These are phyloP conservation scores for Macaria notata DNA, from an alignment of 2,888 invertebrate genomes.

Conservation along the genomic window DNA sequence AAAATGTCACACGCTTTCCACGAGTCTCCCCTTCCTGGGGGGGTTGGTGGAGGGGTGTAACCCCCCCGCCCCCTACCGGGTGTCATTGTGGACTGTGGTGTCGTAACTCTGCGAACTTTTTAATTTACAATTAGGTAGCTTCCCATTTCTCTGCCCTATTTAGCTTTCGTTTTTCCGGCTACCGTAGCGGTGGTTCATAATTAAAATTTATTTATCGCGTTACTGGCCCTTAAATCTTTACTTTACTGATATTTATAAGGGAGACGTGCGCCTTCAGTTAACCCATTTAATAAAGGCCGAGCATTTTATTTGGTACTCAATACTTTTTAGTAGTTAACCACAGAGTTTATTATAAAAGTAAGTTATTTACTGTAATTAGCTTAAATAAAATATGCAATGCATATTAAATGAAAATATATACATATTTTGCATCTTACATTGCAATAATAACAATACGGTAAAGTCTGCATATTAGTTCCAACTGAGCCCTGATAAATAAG, in stretches of 20 bases:
- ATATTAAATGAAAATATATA: too few species aligned
- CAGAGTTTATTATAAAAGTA: too few species aligned
- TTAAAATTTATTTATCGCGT: constrained; percentile 79
- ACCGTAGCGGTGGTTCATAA: constrained; percentile 67
- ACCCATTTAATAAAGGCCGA: constrained; percentile 6
- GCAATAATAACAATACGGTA: too few species aligned
- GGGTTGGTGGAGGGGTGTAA: constrained; percentile 23
- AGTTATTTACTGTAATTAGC: too few species aligned
- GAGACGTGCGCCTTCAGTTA: constrained; percentile 31
- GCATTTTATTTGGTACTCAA: too few species aligned
- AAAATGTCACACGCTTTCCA: constrained; percentile 82
- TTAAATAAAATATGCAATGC: too few species aligned
- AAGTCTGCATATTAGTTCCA: too few species aligned
- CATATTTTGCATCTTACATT: too few species aligned
- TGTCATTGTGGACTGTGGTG: constrained; percentile 82
- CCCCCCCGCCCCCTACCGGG: constrained; percentile 55
- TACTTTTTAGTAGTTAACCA: too few species aligned
- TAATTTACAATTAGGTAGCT: constrained; percentile 83
- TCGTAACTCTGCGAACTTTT: constrained; percentile 82
- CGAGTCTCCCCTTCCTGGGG: constrained; percentile 62
- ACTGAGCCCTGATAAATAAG: too few species aligned
- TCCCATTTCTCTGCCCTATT: constrained; percentile 82
- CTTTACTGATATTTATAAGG: constrained; percentile 48
- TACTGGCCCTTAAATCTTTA: constrained; percentile 57
- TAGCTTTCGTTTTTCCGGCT: constrained; percentile 80